These are phyloP conservation scores for Euplagia quadripunctaria DNA, from an alignment of 2,888 invertebrate species.

Conservation along the genomic window DNA sequence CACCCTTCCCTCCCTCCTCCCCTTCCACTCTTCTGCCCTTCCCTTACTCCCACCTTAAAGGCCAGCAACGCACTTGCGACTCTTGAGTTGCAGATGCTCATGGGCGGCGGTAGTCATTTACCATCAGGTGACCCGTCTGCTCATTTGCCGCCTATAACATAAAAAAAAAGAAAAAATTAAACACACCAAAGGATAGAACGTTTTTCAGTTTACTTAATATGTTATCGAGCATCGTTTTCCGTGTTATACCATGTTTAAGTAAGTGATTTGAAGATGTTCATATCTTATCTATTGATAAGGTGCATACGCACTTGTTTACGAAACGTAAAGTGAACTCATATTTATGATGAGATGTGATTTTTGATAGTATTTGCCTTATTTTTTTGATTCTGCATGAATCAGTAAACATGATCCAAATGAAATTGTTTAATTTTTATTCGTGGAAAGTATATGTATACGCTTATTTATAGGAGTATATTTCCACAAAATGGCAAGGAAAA, in stretches of 20 bases:
- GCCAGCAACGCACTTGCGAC: too few relatives aligned
- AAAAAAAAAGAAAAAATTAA: too few relatives aligned
- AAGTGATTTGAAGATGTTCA: neutral
- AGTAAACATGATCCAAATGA: neutral
- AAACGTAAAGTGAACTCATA: neutral
- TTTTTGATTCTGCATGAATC: neutral
- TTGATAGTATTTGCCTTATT: neutral
- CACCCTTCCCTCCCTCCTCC: too few relatives aligned
- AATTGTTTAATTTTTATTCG: neutral
- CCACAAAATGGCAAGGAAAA: too few relatives aligned
- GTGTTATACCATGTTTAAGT: neutral
- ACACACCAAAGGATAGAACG: neutral
- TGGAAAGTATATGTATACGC: neutral
- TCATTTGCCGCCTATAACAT: too few relatives aligned
- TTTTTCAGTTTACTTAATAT: neutral
- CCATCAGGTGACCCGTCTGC: too few relatives aligned
- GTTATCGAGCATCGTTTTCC: neutral
- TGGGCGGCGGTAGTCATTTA: too few relatives aligned
- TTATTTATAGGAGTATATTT: too few relatives aligned
- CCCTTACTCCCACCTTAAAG: too few relatives aligned
- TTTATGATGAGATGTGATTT: neutral
- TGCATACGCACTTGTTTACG: slow-evolving; percentile 2
- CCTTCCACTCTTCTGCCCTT: too few relatives aligned
- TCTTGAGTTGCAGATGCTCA: too few relatives aligned
- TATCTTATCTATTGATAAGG: slow-evolving; percentile 21